Evolutionary conservation across 2,113 vertebrate genomes (phyloP).

Genomic region (Leucoraja erinaceus): DNA sequence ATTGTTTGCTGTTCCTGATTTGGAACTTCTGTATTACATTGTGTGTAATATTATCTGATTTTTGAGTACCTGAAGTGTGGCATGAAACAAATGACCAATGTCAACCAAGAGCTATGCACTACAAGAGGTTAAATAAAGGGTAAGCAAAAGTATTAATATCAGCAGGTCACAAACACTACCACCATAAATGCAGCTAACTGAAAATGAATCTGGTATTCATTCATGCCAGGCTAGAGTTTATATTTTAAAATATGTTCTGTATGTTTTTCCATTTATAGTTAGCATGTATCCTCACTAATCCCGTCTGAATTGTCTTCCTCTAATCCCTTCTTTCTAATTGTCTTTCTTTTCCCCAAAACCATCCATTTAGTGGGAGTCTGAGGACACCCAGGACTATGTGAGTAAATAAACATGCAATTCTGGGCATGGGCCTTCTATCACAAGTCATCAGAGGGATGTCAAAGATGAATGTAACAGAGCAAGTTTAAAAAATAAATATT

Average conservation of each 20-base stretch:
- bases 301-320: conserved; percentile 46
- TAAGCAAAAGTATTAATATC: neutral
- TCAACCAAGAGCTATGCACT: neutral
- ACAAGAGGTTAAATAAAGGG: neutral
- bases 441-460: conserved; percentile 29
- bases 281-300: conserved; percentile 37
- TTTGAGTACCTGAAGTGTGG: neutral
- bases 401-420: conserved; percentile 80
- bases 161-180: conserved; percentile 11
- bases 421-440: conserved; percentile 48
- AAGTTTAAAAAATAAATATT: neutral
- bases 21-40: neutral
- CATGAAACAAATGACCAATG: neutral
- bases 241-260: conserved; percentile 15
- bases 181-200: neutral
- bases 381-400: conserved; percentile 92
- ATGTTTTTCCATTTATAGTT: neutral
- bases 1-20: neutral
- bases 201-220: neutral
- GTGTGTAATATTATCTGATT: neutral
- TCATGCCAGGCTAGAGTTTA: conserved; percentile 5
- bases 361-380: conserved; percentile 82
- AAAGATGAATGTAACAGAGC: conserved; percentile 12
- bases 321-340: conserved; percentile 49
- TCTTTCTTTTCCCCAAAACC: conserved; percentile 60